Base-by-base conservation (phyloP, 2,888 invertebrate genomes). In the Philonicus albiceps region DNA sequence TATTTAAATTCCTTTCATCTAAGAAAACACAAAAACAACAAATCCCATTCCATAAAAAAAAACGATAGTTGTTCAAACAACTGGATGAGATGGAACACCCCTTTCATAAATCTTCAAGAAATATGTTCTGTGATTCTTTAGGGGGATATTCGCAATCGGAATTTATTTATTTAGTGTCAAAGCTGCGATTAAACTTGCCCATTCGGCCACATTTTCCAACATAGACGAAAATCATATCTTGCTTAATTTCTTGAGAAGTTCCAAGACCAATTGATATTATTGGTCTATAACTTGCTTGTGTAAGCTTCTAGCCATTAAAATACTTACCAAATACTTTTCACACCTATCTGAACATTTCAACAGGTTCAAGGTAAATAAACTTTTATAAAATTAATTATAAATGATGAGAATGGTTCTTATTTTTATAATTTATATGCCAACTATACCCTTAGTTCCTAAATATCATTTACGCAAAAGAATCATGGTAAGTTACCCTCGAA, bases 101-200 rank as follows among this genome's bases (percentile, higher is more conserved):
- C 40, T 76, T 76, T 76, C 40, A 76, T 76, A 76, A 76, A 76
- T 76, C 76, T 76, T 40, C 40, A 34, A 76, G 40, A 76, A 76
- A 76, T 76, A 40, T 76, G 13, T 13, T 40, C 34, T 22, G 37
- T 13, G 13, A 22, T 64, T 27, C 64, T 64, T 11, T 64, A n/a
- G n/a, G 40, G 16, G 19, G 6, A 40, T 76, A 76, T 76, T 34
- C 34, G n/a, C 34, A n/a, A 40, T 40, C 11, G 16, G 76, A 76
- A 76, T 76, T 76, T 76, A 76, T 76, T 76, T 76, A 37, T 22
- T 40, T 22, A 40, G 22, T 37, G 76, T 76, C 76, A 76, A 76
- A 43, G 34, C 37, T 37, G 76, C 76, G 40, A 76, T 76, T 76
- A 40, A 37, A 40, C 76, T 37, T 76, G 76, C 19, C 64, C 64